A percentile compares a stretch with the other conserved stretches of the same genome.
phyloP scores from a whole-genome alignment of 2,888 invertebrate species.

The Calameuta pallipes region DNA sequence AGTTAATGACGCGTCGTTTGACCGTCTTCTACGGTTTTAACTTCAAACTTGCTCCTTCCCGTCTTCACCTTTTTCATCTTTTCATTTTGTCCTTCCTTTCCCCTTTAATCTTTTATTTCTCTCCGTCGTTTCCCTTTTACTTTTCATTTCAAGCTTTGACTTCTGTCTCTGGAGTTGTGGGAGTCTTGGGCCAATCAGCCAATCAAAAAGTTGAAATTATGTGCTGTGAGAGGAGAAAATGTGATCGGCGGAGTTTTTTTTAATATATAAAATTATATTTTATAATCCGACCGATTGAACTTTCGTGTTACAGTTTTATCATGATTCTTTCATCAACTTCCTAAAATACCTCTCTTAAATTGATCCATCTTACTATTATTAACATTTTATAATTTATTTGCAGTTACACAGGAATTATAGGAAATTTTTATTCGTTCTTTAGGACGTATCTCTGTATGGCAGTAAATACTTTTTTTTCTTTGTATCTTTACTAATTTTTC shows the following conservation, averaged over 20 bases:
- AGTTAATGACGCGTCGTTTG: conserved; percentile 41
- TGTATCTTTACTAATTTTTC: neutral
- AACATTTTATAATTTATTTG: neutral
- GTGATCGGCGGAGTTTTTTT: neutral
- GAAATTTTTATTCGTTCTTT: neutral
- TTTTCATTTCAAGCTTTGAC: neutral
- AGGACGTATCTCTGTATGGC: neutral
- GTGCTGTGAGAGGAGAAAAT: neutral
- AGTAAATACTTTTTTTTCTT: neutral
- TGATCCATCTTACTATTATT: neutral
- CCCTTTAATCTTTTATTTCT: conserved; percentile 4
- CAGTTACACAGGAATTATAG: neutral
- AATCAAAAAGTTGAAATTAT: neutral
- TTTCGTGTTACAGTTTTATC: neutral
- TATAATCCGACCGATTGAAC: neutral
- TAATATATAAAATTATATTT: too few species aligned
- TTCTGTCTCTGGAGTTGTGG: neutral
- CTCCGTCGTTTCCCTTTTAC: neutral
- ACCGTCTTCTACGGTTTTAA: conserved; percentile 20
- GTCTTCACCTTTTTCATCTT: conserved; percentile 16
- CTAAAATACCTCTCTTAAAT: neutral
- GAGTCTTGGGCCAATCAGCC: neutral
- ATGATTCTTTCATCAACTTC: neutral
- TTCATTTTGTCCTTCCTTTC: conserved; percentile 22
- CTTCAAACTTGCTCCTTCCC: conserved; percentile 8